These are phyloP conservation scores for Drepanosiphum platanoidis DNA, from an alignment of 2,888 invertebrate genomes.

Conservation along the genomic window DNA sequence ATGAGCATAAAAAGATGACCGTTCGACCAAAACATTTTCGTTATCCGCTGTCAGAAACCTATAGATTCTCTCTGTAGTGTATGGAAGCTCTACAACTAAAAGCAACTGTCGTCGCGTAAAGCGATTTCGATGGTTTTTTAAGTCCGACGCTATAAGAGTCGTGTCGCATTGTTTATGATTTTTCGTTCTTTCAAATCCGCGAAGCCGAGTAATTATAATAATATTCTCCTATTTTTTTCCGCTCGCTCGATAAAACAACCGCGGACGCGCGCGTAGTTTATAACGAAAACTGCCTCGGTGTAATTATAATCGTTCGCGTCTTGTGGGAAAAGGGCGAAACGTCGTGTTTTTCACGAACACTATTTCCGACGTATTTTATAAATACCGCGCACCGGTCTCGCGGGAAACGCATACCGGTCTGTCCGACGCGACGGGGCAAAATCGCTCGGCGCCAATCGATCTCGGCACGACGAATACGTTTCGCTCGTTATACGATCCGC, in stretches of 20 bases:
- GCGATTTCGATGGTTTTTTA: background rate
- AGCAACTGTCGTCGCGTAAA: background rate
- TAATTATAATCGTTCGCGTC: background rate
- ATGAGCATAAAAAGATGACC: background rate
- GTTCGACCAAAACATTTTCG: background rate
- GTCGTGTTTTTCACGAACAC: background rate
- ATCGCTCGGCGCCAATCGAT: background rate
- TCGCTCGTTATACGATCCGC: background rate
- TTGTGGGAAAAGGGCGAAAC: background rate
- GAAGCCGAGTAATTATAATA: too few species aligned
- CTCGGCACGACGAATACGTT: background rate
- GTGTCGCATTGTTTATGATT: background rate
- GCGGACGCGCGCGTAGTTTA: too few species aligned
- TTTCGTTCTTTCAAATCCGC: background rate
- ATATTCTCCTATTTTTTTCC: too few species aligned
- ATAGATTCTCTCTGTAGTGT: too few species aligned
- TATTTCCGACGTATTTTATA: too few species aligned
- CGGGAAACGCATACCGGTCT: background rate
- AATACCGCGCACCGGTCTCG: background rate
- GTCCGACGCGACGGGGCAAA: background rate
- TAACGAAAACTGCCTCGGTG: too few species aligned
- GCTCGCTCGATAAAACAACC: too few species aligned
- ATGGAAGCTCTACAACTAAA: background rate
- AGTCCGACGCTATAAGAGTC: background rate
- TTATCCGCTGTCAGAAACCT: background rate